These are phyloP conservation scores for Cryptoprocta ferox DNA, from an alignment of 2,797 vertebrate species.

Conservation along the genomic window DNA sequence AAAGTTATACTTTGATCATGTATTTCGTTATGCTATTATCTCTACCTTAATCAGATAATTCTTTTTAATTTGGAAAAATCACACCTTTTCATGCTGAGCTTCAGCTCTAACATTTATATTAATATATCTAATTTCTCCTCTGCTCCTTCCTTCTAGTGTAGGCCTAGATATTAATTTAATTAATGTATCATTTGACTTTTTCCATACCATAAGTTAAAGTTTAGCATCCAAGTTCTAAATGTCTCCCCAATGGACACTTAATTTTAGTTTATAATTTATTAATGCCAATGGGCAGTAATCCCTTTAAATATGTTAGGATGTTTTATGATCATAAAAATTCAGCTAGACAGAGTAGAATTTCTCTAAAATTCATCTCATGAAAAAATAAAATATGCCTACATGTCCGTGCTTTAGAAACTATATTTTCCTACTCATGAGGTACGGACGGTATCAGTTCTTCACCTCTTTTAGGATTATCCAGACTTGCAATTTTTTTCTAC, in stretches of 20 bases:
- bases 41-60: not conserved
- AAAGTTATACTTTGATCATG: not conserved
- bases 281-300: slow-evolving; percentile 43
- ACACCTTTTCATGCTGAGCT: not conserved
- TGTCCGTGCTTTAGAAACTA: not conserved
- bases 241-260: slow-evolving; percentile 18
- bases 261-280: slow-evolving; percentile 61
- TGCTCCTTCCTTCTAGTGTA: not conserved
- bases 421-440: not conserved
- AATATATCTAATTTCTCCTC: slow-evolving; percentile 33
- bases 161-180: slow-evolving; percentile 53
- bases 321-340: slow-evolving; percentile 63
- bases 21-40: not conserved
- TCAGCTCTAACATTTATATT: slow-evolving; percentile 45
- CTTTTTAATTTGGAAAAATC: not conserved
- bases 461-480: not conserved
- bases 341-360: not conserved
- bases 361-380: slow-evolving; percentile 12
- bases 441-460: not conserved
- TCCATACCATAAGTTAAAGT: slow-evolving; percentile 54
- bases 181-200: slow-evolving; percentile 68
- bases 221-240: slow-evolving; percentile 52
- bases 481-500: not conserved
- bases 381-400: slow-evolving; percentile 34
- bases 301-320: slow-evolving; percentile 39